phyloP scores from a whole-genome alignment of 1,140 invertebrate species.

The Drosophila ironensis region DNA sequence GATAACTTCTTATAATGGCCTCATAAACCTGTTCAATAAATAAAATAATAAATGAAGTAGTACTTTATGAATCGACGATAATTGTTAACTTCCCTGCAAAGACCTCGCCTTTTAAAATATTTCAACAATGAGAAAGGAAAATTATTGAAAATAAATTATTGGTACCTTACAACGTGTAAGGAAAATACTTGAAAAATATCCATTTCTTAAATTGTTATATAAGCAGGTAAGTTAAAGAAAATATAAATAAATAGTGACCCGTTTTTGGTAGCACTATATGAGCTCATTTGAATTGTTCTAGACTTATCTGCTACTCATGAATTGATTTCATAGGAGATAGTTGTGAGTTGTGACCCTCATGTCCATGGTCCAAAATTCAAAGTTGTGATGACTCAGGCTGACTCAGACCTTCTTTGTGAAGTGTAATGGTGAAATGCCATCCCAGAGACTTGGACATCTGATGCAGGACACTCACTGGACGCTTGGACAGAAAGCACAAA shows the following conservation, averaged over 20 bases:
- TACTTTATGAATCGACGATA: too few relatives aligned
- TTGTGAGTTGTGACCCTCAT: background rate
- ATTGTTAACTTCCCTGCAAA: too few relatives aligned
- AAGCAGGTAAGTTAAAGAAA: too few relatives aligned
- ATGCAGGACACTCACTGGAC: constrained; percentile 35
- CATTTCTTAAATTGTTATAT: too few relatives aligned
- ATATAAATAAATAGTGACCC: too few relatives aligned
- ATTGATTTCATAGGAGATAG: constrained; percentile 3
- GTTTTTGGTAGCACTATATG: too few relatives aligned
- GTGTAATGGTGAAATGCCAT: constrained; percentile 19
- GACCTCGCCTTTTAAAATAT: too few relatives aligned
- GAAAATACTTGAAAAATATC: too few relatives aligned
- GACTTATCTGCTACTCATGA: background rate
- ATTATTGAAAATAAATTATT: too few relatives aligned
- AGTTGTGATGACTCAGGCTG: constrained; percentile 1
- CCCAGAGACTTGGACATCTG: background rate
- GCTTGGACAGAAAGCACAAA: constrained; percentile 24
- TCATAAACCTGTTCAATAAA: constrained; percentile 6
- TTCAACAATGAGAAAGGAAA: too few relatives aligned
- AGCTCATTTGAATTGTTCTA: too few relatives aligned
- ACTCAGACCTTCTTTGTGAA: background rate
- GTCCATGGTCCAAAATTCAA: background rate
- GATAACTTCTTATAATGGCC: constrained; percentile 10
- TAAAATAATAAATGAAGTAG: constrained; percentile 18
- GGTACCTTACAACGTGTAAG: too few relatives aligned